Evolutionary conservation across 2,888 invertebrate genomes (phyloP).

Genomic region (Linnaemya vulpina): DNA sequence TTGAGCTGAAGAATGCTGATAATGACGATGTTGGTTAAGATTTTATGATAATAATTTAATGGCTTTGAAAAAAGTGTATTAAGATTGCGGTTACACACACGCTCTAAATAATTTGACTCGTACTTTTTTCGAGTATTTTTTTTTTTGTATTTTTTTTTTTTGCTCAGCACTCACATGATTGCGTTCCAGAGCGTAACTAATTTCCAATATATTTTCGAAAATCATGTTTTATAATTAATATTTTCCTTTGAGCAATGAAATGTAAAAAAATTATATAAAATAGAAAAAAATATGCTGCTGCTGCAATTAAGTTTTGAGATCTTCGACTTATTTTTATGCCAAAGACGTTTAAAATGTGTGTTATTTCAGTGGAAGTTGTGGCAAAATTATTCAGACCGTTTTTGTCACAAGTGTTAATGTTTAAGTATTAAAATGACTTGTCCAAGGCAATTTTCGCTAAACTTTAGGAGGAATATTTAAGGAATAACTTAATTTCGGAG

Average conservation of each 20-base stretch:
- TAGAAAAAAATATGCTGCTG: not conserved
- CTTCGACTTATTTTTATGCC: not conserved
- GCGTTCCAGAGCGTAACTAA: slow-evolving; percentile 55
- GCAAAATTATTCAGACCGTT: too few relatives aligned
- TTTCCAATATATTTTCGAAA: slow-evolving; percentile 69
- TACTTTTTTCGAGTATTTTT: slow-evolving; percentile 8
- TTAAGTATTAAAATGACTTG: too few relatives aligned
- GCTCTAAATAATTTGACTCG: slow-evolving; percentile 4
- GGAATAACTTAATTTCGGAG: too few relatives aligned
- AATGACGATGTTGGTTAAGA: slow-evolving; percentile 56
- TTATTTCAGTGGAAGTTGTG: not conserved
- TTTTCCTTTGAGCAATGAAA: slow-evolving; percentile 43
- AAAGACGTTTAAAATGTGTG: too few relatives aligned
- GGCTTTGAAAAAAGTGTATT: slow-evolving; percentile 23
- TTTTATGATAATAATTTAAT: slow-evolving; percentile 59
- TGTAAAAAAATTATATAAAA: slow-evolving; percentile 1
- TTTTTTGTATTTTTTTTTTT: slow-evolving; percentile 21
- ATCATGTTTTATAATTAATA: slow-evolving; percentile 73
- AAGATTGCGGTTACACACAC: slow-evolving; percentile 58
- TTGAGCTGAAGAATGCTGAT: slow-evolving; percentile 32
- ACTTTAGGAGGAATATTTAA: too few relatives aligned
- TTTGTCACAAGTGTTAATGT: too few relatives aligned
- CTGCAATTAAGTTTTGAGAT: not conserved
- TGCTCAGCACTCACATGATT: slow-evolving; percentile 8
- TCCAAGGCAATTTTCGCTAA: too few relatives aligned